Evolutionary conservation across 23 tunicate species (phyloP).

Genomic region (Ascidia mentula): DNA sequence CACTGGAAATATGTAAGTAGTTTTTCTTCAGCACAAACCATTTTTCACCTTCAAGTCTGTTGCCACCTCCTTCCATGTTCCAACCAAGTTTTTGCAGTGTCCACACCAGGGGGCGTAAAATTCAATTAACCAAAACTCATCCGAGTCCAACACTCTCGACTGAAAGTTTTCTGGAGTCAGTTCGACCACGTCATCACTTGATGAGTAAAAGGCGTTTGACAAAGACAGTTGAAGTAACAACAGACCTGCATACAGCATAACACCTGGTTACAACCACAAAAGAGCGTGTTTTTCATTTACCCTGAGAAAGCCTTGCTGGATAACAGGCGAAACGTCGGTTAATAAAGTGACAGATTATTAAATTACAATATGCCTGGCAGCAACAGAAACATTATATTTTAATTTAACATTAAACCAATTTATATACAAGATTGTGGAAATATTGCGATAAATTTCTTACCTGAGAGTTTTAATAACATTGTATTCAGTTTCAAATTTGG

Average conservation of each 20-base stretch:
- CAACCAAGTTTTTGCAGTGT: constrained; percentile 77
- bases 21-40: no score
- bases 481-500: not conserved
- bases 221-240: constrained; percentile 29
- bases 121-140: constrained; percentile 97
- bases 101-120: constrained; percentile 99
- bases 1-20: no score
- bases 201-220: constrained; percentile 47
- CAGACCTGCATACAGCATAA: not conserved
- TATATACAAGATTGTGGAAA: no score
- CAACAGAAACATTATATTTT: not conserved
- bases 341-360: no score
- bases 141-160: constrained; percentile 74
- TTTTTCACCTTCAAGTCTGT: constrained; percentile 57
- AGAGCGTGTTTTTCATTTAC: not conserved
- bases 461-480: not conserved
- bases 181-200: constrained; percentile 83
- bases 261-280: not conserved
- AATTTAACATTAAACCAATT: no score
- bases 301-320: no score
- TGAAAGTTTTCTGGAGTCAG: constrained; percentile 74
- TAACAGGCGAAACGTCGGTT: no score
- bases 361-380: not conserved
- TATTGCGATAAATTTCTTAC: not conserved
- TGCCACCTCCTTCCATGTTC: constrained; percentile 94